Conservation (phyloP, 2,888 invertebrate genomes). For the Megaustenia siamemsis region DNA sequence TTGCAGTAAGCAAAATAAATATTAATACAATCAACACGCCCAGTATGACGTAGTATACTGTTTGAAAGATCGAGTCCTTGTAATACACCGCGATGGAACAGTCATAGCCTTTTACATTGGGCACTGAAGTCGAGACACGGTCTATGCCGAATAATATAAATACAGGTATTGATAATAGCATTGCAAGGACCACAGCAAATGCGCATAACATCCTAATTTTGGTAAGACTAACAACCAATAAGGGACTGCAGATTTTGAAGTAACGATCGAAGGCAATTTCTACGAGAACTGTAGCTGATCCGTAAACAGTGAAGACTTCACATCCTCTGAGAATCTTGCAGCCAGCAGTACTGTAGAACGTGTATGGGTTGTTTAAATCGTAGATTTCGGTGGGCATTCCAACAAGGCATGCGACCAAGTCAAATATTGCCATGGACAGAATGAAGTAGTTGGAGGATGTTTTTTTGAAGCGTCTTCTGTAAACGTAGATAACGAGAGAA, state of each 20-base stretch:
- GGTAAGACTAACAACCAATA: constrained; percentile 65
- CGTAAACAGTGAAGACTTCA: constrained; percentile 68
- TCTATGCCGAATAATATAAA: constrained; percentile 67
- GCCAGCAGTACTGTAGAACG: constrained; percentile 66
- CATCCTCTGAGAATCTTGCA: constrained; percentile 69
- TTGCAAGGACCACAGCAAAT: constrained; percentile 63
- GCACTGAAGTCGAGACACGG: constrained; percentile 59
- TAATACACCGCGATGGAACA: constrained; percentile 69
- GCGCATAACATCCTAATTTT: constrained; percentile 68
- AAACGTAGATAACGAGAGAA: constrained; percentile 68
- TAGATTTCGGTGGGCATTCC: constrained; percentile 71
- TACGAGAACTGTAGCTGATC: constrained; percentile 70
- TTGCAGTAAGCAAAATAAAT: constrained; percentile 63
- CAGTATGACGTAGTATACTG: constrained; percentile 63
- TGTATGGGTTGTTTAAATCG: constrained; percentile 69
- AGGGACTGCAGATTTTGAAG: constrained; percentile 72
- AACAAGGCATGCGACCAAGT: constrained; percentile 69
- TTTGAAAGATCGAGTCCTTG: constrained; percentile 61
- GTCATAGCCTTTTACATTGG: constrained; percentile 63
- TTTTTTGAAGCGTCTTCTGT: constrained; percentile 66
- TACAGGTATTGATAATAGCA: constrained; percentile 65
- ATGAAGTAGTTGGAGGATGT: constrained; percentile 74
- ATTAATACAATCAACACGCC: constrained; percentile 65
- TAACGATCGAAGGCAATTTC: constrained; percentile 74
- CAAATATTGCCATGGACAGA: constrained; percentile 72